Base-by-base conservation (phyloP, 23 tunicate genomes). In the Halocynthia aurantium region DNA sequence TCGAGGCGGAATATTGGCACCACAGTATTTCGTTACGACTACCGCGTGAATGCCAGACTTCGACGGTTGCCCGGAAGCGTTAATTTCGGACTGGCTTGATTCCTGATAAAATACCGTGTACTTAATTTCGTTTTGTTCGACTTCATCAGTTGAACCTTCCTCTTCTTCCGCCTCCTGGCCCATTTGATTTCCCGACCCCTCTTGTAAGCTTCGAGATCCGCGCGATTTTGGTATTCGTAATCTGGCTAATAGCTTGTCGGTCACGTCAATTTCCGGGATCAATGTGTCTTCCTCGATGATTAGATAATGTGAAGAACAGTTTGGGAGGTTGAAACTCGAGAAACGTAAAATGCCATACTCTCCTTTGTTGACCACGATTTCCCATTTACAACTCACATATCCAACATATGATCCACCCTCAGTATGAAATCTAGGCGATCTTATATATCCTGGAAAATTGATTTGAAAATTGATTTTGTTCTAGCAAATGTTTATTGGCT, bases 1-100 rank as follows among this genome's bases (percentile, higher is more conserved):
- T 54, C 50, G 17, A 13, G 17, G 55, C 8, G 78, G 78, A 8
- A 19, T 62, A 22, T 55, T 12, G 13, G 5, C n/a, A 0, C 63
- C 78, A 44, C 78, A 74, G 17, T 51, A 54, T 56, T 20, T 56
- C 31, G 63, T 74, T 19, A 20, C 56, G 50, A 51, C 62, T 13
- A 74, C 78, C 10, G 56, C 50, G 40, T 74, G 78, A 44, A 74
- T 74, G n/a, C 78, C 78, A 13, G 64, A 40, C 57, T 49, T 74
- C 10, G 78, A 64, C 55, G 55, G 55, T 53, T 74, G 20, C 18
- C 60, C 57, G 44, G 44, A 31, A 31, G 44, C 44, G 44, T 31
- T 31, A 0, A 31, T 31, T 31, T 31, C 44, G 44, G 44, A 0
- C 4, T 31, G 44, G 44, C 4, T 31, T 31, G 44, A 12, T 53